Conservation (phyloP, 1,140 invertebrate species). For the Aphidius ervi region DNA sequence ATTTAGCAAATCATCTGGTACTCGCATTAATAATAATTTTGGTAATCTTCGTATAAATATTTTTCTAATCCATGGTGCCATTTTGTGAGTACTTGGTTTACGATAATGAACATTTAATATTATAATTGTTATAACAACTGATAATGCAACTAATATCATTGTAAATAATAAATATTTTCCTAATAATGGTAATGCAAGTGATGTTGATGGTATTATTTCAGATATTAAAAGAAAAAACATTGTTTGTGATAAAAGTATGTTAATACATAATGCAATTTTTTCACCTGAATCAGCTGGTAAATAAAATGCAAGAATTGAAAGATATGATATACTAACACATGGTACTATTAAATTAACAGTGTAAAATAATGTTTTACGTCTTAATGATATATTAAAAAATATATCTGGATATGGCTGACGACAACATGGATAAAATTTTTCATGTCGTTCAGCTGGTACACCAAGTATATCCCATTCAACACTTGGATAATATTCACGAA, state of each 20-base stretch:
- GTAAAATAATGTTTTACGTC: constrained; percentile 93
- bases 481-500: constrained; percentile 91
- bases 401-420: constrained; percentile 89
- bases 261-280: constrained; percentile 97
- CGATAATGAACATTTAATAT: constrained; percentile 99
- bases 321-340: constrained; percentile 87
- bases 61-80: constrained; percentile 85
- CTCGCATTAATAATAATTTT: constrained; percentile 79
- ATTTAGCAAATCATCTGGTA: constrained; percentile 74
- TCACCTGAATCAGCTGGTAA: constrained; percentile 97
- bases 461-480: constrained; percentile 97
- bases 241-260: constrained; percentile 96
- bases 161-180: constrained; percentile 99
- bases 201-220: constrained; percentile 98
- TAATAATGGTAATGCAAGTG: constrained; percentile 89
- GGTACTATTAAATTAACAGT: constrained; percentile 94
- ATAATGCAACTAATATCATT: constrained; percentile 94
- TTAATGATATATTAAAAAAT: constrained; percentile 95
- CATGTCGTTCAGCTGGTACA: constrained; percentile 85
- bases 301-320: constrained; percentile 94
- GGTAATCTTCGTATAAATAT: constrained; percentile 85
- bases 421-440: constrained; percentile 87
- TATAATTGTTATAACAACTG: constrained; percentile 94
- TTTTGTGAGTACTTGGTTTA: constrained; percentile 96
- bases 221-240: constrained; percentile 99